Evolutionary conservation across 2,888 invertebrate genomes (phyloP).

Genomic region (Periphyllus acericola): DNA sequence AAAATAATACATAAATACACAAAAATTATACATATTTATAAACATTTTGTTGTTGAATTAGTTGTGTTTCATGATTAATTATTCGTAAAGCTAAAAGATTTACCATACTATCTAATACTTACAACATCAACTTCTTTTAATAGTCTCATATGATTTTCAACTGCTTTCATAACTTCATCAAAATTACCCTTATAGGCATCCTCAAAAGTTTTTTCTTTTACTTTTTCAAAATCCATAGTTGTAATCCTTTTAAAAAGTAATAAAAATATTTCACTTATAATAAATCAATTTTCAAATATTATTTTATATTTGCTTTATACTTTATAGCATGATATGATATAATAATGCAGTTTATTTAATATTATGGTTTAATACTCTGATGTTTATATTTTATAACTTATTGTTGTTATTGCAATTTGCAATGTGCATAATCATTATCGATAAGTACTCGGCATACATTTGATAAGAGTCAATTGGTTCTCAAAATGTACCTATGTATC

Average conservation of each 20-base stretch:
- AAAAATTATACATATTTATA: background rate
- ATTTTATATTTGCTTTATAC: too few relatives aligned
- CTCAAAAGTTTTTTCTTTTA: conserved; percentile 68
- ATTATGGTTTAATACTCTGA: too few relatives aligned
- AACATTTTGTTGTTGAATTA: background rate
- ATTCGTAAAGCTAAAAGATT: conserved; percentile 54
- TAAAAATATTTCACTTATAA: too few relatives aligned
- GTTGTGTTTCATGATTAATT: background rate
- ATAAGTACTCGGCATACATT: background rate
- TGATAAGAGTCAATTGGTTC: background rate
- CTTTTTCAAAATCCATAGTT: conserved; percentile 48
- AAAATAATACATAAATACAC: too few relatives aligned
- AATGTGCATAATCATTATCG: background rate
- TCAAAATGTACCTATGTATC: background rate
- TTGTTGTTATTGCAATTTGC: too few relatives aligned
- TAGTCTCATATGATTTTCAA: conserved; percentile 71
- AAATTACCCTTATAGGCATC: conserved; percentile 79
- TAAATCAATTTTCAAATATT: too few relatives aligned
- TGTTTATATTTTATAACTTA: too few relatives aligned
- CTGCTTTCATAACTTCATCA: conserved; percentile 73
- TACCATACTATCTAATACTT: conserved; percentile 65
- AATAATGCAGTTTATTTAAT: too few relatives aligned
- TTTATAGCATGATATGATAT: too few relatives aligned
- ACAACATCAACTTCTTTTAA: conserved; percentile 71
- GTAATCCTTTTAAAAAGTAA: background rate